phyloP scores from a whole-genome alignment of 2,113 vertebrate genomes.

The Rhinoptilus africanus region DNA sequence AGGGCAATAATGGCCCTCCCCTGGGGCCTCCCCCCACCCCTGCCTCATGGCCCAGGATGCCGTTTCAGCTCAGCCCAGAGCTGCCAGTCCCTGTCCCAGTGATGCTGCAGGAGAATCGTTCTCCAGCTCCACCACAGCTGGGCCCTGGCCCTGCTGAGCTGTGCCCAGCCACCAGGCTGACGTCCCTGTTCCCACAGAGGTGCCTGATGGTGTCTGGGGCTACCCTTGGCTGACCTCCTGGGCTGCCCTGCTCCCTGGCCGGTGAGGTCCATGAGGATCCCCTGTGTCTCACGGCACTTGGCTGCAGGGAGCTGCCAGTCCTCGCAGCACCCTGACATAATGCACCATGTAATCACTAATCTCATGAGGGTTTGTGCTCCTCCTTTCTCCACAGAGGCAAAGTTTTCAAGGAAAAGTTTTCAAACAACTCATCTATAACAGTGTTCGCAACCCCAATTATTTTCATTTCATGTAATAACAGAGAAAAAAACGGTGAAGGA shows the following conservation, averaged over 20 bases:
- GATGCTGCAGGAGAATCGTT: background rate
- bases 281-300: background rate
- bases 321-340: fast-evolving
- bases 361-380: background rate
- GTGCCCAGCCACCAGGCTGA: background rate
- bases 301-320: background rate
- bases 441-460: background rate
- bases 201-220: background rate
- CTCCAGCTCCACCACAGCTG: background rate
- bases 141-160: background rate
- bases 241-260: background rate
- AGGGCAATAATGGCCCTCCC: background rate
- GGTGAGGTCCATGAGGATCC: background rate
- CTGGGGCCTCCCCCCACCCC: background rate
- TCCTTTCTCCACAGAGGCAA: background rate
- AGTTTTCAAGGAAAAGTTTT: background rate
- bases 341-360: background rate
- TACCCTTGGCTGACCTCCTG: background rate
- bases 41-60: background rate
- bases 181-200: fast-evolving
- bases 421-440: background rate
- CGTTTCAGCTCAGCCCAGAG: background rate
- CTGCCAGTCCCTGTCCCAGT: background rate
- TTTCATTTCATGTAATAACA: background rate
- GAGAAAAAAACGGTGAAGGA: background rate